phyloP scores from a whole-genome alignment of 2,888 invertebrate genomes.

The Aleiodes leptofemur region DNA sequence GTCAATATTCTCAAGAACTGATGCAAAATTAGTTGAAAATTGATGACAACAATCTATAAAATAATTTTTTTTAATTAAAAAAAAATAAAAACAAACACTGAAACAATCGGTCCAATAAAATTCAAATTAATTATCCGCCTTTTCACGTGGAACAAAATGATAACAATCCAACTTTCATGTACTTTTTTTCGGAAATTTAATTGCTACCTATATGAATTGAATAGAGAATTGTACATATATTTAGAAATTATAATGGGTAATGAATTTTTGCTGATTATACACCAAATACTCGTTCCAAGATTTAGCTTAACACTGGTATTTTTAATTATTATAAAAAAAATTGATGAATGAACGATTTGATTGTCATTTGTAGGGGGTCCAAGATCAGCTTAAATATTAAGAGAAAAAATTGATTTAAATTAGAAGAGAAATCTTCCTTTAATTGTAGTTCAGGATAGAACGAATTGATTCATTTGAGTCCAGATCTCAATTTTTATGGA shows the following conservation, averaged over 20 bases:
- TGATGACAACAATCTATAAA: not conserved
- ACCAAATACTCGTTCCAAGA: not conserved
- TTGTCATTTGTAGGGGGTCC: slow-evolving; percentile 15
- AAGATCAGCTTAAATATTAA: not conserved
- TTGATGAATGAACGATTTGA: not conserved
- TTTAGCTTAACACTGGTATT: not conserved
- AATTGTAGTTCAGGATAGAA: not conserved
- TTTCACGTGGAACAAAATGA: slow-evolving; percentile 10
- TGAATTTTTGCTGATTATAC: slow-evolving; percentile 2
- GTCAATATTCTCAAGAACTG: not conserved
- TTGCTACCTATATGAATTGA: not conserved
- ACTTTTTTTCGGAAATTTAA: not conserved
- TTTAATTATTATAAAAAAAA: not conserved
- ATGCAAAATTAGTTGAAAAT: not conserved
- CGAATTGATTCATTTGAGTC: not conserved
- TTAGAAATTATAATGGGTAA: not conserved
- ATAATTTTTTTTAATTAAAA: slow-evolving; percentile 1
- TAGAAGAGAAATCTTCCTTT: not conserved
- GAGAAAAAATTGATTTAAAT: not conserved
- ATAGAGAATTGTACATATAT: slow-evolving; percentile 17
- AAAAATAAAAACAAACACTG: slow-evolving; percentile 3
- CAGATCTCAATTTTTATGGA: slow-evolving; percentile 1
- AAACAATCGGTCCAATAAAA: slow-evolving; percentile 32
- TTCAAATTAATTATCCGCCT: slow-evolving; percentile 7
- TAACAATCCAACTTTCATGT: too few species aligned